phyloP scores from a whole-genome alignment of 2,888 invertebrate genomes.

The Tetrapedia diversipes region DNA sequence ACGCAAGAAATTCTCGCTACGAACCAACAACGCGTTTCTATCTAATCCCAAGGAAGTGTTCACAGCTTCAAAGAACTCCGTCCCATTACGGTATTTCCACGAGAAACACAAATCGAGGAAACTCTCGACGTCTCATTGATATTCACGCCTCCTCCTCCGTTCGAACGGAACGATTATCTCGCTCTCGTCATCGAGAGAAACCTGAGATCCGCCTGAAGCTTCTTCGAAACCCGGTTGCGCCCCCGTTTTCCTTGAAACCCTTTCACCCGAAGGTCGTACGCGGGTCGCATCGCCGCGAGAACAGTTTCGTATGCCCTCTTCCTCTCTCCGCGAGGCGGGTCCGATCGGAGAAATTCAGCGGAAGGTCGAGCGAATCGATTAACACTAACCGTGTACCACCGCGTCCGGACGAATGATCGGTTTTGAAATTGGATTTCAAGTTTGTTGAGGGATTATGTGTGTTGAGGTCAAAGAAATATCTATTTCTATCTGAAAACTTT shows the following conservation, averaged over 20 bases:
- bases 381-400: too few species aligned
- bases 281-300: constrained; percentile 13
- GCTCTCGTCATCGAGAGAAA: not conserved
- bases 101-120: not conserved
- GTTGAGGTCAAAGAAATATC: too few species aligned
- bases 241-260: constrained; percentile 17
- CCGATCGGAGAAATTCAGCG: constrained; percentile 30
- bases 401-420: too few species aligned
- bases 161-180: not conserved
- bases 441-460: too few species aligned
- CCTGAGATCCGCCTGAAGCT: not conserved
- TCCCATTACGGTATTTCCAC: not conserved
- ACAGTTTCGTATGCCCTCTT: constrained; percentile 1
- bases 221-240: constrained; percentile 17
- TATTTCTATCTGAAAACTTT: too few species aligned
- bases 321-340: not conserved
- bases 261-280: constrained; percentile 21
- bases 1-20: too few species aligned
- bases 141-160: not conserved
- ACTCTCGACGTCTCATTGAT: too few species aligned
- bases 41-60: too few species aligned
- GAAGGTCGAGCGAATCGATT: constrained; percentile 40
- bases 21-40: too few species aligned
- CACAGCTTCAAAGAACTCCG: too few species aligned
- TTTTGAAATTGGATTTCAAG: too few species aligned